Evolutionary conservation across 2,888 invertebrate genomes (phyloP).

Genomic region (Diloba caeruleocephala): DNA sequence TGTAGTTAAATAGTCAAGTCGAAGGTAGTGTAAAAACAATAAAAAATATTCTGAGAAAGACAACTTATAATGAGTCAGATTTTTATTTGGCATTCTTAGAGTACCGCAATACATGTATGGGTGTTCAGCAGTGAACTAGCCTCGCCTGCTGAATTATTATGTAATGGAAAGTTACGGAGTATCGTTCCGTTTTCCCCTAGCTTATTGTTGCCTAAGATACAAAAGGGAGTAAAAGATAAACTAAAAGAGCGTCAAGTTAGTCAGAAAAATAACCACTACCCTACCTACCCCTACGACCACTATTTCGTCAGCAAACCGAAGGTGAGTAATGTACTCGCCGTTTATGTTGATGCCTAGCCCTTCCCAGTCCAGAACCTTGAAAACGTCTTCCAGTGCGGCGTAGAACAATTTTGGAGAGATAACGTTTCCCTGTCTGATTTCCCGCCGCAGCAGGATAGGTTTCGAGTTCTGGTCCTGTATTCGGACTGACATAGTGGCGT

Average conservation of each 20-base stretch:
- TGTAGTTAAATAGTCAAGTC: constrained; percentile 20
- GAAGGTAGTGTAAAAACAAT: constrained; percentile 6
- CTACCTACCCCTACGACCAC: no score
- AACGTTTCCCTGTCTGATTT: no score
- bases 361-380: no score
- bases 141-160: constrained; percentile 1
- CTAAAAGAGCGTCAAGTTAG: not conserved
- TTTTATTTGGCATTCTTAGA: not conserved
- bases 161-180: constrained; percentile 1
- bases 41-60: constrained; percentile 42
- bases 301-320: no score
- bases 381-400: no score
- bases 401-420: no score
- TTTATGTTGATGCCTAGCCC: no score
- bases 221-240: not conserved
- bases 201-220: constrained; percentile 3
- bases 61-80: constrained; percentile 1
- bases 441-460: no score
- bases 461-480: no score
- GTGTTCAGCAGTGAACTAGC: not conserved
- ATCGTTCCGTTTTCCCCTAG: not conserved
- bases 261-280: no score
- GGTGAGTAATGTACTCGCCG: no score
- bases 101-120: constrained; percentile 1
- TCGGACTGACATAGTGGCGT: no score